phyloP scores from a whole-genome alignment of 2,888 invertebrate genomes.

The Esperia sulphurella region DNA sequence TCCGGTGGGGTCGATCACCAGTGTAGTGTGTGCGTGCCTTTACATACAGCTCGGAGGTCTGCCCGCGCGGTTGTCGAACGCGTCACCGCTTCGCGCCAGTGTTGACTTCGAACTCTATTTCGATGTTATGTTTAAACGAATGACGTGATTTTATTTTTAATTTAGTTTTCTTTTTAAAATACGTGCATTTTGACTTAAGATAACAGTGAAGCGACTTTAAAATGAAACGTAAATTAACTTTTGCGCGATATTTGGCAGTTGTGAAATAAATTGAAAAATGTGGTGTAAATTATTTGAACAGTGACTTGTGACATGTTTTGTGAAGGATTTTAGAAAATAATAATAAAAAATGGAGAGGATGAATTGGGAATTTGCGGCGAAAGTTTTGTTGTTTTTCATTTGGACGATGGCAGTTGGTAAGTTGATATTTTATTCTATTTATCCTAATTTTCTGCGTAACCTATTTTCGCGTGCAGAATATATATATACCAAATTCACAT shows the following conservation, averaged over 20 bases:
- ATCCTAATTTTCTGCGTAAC: constrained; percentile 9
- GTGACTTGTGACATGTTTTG: constrained; percentile 36
- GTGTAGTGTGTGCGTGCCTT: constrained; percentile 55
- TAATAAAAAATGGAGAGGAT: constrained; percentile 51
- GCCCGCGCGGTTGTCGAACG: constrained; percentile 44
- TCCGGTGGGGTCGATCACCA: constrained; percentile 79
- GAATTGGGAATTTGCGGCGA: constrained; percentile 46
- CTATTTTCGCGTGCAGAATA: too few relatives aligned
- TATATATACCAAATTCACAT: too few relatives aligned
- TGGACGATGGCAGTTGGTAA: constrained; percentile 49
- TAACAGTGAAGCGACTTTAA: constrained; percentile 19
- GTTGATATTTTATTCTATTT: constrained; percentile 27
- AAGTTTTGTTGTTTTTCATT: constrained; percentile 45
- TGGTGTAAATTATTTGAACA: constrained; percentile 16
- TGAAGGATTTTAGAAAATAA: constrained; percentile 29
- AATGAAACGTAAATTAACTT: constrained; percentile 26
- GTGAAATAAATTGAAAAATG: constrained; percentile 14
- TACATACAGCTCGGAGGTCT: constrained; percentile 50
- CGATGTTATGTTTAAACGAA: constrained; percentile 8
- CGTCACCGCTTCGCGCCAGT: constrained; percentile 51
- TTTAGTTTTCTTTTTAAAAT: constrained; percentile 12
- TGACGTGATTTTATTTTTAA: constrained; percentile 10
- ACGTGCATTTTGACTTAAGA: constrained; percentile 4
- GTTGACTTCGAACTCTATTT: constrained; percentile 26
- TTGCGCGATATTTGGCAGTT: constrained; percentile 27